Percentiles rank a stretch among this genome's conserved stretches.
These are phyloP conservation scores for Scyliorhinus canicula DNA, from an alignment of 2,797 vertebrate genomes.

Conservation along the genomic window DNA sequence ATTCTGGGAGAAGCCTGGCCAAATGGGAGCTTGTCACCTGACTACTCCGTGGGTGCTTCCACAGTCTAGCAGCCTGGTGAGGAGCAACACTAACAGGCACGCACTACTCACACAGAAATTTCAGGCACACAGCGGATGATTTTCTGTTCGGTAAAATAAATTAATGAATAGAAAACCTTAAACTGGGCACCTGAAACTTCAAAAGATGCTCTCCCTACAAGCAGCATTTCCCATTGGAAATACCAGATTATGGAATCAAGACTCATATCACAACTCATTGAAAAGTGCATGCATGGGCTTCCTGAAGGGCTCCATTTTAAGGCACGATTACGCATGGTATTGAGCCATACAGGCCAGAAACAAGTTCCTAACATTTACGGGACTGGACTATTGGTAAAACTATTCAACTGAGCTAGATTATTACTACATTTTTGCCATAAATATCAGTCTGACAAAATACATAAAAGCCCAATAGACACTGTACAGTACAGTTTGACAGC, in stretches of 20 bases:
- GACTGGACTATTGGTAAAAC: background rate
- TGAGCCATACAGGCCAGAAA: background rate
- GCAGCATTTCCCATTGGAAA: background rate
- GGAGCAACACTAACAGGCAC: too few relatives aligned
- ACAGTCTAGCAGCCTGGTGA: too few relatives aligned
- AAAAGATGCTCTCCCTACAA: background rate
- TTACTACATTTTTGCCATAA: background rate
- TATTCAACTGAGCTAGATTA: background rate
- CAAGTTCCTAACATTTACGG: background rate
- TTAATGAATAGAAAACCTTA: background rate
- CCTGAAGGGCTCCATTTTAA: too few relatives aligned
- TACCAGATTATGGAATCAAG: background rate
- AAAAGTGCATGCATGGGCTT: too few relatives aligned
- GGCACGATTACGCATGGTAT: background rate
- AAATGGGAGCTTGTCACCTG: background rate
- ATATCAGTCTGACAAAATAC: background rate
- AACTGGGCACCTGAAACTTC: background rate
- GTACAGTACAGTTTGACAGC: background rate
- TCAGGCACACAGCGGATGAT: background rate
- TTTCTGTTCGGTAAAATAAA: background rate
- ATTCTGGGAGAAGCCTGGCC: background rate
- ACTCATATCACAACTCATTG: too few relatives aligned
- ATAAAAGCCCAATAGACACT: background rate
- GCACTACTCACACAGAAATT: background rate
- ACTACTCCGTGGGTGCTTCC: background rate